These are phyloP conservation scores for Gonatopus flavifemur DNA, from an alignment of 1,140 invertebrate species.

Conservation along the genomic window DNA sequence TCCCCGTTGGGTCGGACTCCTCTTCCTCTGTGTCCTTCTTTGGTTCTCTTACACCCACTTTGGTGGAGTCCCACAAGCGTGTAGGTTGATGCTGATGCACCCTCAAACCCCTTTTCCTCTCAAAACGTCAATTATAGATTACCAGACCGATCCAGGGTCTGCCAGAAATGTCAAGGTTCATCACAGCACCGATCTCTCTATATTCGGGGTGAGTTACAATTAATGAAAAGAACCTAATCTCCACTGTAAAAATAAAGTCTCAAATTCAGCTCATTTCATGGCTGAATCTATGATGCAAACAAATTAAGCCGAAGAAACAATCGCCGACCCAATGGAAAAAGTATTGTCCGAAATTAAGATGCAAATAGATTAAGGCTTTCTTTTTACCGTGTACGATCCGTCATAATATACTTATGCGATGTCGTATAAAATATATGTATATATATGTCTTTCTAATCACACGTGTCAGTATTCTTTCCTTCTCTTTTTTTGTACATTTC, in stretches of 20 bases:
- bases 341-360: no score
- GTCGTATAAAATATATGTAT: no score
- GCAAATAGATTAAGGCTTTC: no score
- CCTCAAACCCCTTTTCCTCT: background rate
- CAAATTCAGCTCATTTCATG: no score
- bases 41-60: slow-evolving; percentile 4
- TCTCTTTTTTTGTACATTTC: no score
- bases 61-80: slow-evolving; percentile 8
- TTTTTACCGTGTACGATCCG: no score
- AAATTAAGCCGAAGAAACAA: no score
- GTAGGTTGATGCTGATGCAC: slow-evolving; percentile 1
- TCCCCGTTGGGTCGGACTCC: background rate
- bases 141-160: slow-evolving; percentile 7
- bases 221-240: slow-evolving; percentile 37
- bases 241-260: no score
- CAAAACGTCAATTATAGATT: slow-evolving; percentile 35
- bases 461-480: no score
- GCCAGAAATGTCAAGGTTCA: slow-evolving; percentile 23
- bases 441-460: no score
- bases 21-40: slow-evolving; percentile 1
- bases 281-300: no score
- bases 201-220: slow-evolving; percentile 25
- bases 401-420: slow-evolving; percentile 34
- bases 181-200: slow-evolving; percentile 18
- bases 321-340: no score